Base-by-base conservation (phyloP, 2,797 vertebrate genomes). In the Lepilemur septentrionalis region DNA sequence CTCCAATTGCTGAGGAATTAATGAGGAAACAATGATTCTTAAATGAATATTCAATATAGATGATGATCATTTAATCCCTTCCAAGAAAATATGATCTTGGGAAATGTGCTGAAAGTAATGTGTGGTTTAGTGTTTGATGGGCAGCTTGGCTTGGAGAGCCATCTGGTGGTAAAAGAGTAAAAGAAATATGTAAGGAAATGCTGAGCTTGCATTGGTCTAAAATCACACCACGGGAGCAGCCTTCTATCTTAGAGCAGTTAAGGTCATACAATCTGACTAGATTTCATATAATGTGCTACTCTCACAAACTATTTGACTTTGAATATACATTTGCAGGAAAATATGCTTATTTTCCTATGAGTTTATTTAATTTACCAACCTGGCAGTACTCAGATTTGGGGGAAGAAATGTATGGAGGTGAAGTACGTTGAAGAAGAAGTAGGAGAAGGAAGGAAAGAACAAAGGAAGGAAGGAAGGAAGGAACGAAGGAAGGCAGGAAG, bases 151-250 rank as follows among this genome's bases (percentile, higher is more conserved):
- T 84, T 96, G 84, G 82, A 96, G 97, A 55, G 97, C 96, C 97
- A 94, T 89, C 97, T 97, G 83, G 93, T 97, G 97, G 96, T 92
- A 9, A 88, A 20, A 90, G 4, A 63, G 3, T 18, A 69, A 15
- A 80, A 81, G 32, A 35, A 52, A 48, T 52, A 50, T 2, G 18
- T 7, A 35, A 72, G 18, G 20, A 48, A 65, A 69, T 35, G 35
- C 35, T 38, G 4, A 50, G 43, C 10, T 48, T 59, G 17, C 30
- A n/a, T 11, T 35, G 67, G 11, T 48, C 14, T 28, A 12, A 80
- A 85, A 79, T 2, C 32, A 22, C 5, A 32, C 4, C 38, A 7
- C 0, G 4, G 5, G 18, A 69, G 14, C 0, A 14, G 22, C 23
- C 1, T 32, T 35, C 41, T 23, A 0, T 11, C 25, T 23, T 20